These are phyloP conservation scores for Epirrhoe tristata DNA, from an alignment of 2,888 invertebrate genomes.

Conservation along the genomic window DNA sequence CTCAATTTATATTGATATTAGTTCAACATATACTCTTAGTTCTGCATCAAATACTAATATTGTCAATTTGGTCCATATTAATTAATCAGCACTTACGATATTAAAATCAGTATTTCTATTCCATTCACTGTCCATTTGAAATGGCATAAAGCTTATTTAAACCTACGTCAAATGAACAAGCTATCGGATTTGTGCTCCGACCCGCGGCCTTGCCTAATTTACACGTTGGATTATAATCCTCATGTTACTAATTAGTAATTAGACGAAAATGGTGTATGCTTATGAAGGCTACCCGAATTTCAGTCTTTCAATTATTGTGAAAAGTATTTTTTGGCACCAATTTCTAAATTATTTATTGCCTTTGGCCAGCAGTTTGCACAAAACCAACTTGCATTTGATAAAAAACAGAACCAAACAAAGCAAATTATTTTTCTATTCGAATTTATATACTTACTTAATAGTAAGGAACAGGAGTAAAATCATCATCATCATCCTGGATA, in stretches of 20 bases:
- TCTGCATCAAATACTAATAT: not conserved
- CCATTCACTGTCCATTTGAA: conserved; percentile 27
- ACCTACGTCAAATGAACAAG: conserved; percentile 25
- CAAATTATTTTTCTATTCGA: no score
- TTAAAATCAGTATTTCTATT: conserved; percentile 24
- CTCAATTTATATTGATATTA: conserved; percentile 7
- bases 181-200: conserved; percentile 6
- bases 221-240: conserved; percentile 47
- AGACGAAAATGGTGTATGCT: conserved; percentile 36
- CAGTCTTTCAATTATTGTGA: not conserved
- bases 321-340: not conserved
- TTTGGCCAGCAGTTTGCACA: no score
- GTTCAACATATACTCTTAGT: not conserved
- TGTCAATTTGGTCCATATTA: not conserved
- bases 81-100: conserved; percentile 29
- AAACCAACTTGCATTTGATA: no score
- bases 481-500: no score
- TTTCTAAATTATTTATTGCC: not conserved
- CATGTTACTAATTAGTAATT: conserved; percentile 56
- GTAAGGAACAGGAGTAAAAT: no score
- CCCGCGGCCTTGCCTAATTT: conserved; percentile 38
- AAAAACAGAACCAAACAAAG: no score
- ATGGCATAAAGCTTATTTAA: conserved; percentile 26
- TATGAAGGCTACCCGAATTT: not conserved
- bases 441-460: no score